A percentile compares a stretch with the other conserved stretches of the same genome.
Conservation (phyloP, 2,113 vertebrate species). For the Petroica traversi region DNA sequence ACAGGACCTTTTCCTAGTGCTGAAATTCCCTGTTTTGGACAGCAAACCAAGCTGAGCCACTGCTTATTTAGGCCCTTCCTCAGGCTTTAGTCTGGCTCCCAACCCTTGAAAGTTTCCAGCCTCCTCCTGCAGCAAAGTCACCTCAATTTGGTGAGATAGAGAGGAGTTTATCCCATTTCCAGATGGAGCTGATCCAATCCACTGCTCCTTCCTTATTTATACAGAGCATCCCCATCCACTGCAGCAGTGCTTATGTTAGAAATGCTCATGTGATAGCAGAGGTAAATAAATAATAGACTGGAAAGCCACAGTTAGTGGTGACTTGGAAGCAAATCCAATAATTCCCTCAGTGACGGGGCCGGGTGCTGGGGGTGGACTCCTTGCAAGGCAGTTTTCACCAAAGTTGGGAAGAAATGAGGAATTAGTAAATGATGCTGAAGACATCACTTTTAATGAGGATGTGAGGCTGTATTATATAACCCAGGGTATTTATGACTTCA, state of each 20-base stretch:
- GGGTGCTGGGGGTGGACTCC: background rate
- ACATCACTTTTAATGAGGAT: background rate
- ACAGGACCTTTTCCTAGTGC: background rate
- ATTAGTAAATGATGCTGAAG: background rate
- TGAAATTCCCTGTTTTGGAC: background rate
- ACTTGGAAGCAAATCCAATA: background rate
- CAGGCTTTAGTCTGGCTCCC: background rate
- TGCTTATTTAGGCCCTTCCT: background rate
- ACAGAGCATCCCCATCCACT: background rate
- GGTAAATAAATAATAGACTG: conserved; percentile 28
- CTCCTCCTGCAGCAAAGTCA: background rate
- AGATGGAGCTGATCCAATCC: conserved; percentile 3
- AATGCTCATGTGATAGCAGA: background rate
- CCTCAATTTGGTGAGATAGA: background rate
- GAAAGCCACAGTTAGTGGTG: background rate
- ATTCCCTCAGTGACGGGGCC: background rate
- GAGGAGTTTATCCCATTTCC: background rate
- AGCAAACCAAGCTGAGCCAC: background rate
- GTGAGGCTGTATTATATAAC: background rate
- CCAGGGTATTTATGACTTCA: background rate
- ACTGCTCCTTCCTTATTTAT: background rate
- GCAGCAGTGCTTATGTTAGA: background rate
- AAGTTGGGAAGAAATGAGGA: conserved; percentile 1
- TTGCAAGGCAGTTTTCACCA: background rate
- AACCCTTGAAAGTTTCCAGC: background rate